Conservation (phyloP, 23 tunicate species). For the Trididemnum miniatum region DNA sequence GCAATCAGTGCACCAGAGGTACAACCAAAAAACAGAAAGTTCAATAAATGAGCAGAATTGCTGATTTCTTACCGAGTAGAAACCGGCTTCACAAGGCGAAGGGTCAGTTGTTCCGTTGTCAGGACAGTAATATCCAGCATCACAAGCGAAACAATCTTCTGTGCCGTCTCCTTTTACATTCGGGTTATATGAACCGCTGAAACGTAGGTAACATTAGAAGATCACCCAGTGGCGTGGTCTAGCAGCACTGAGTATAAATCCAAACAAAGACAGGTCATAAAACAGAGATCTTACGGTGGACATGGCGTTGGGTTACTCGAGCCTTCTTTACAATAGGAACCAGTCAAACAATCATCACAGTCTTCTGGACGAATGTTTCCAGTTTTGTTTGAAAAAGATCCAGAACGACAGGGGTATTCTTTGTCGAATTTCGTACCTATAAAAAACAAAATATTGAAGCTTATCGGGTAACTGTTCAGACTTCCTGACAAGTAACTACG, state of each 20-base stretch:
- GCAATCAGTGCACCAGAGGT: too few relatives aligned
- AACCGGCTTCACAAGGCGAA: constrained; percentile 69
- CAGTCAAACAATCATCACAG: constrained; percentile 76
- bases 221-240: not conserved
- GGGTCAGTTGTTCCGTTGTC: constrained; percentile 83
- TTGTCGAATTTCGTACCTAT: constrained; percentile 59
- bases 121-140: constrained; percentile 84
- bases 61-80: constrained; percentile 79
- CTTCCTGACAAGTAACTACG: too few relatives aligned
- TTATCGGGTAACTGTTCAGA: too few relatives aligned
- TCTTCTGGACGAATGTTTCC: constrained; percentile 86
- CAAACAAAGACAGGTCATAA: not conserved
- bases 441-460: too few relatives aligned
- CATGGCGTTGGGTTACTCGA: constrained; percentile 66
- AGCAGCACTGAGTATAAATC: not conserved
- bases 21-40: too few relatives aligned
- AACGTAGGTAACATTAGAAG: not conserved
- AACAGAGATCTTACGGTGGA: constrained; percentile 65
- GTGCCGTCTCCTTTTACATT: constrained; percentile 20
- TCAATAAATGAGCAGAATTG: too few relatives aligned
- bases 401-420: constrained; percentile 69
- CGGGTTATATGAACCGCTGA: constrained; percentile 80
- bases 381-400: constrained; percentile 78
- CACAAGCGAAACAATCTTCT: constrained; percentile 49
- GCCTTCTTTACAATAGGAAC: constrained; percentile 77